These are phyloP conservation scores for Chamaea fasciata DNA, from an alignment of 2,113 vertebrate species.

Conservation along the genomic window DNA sequence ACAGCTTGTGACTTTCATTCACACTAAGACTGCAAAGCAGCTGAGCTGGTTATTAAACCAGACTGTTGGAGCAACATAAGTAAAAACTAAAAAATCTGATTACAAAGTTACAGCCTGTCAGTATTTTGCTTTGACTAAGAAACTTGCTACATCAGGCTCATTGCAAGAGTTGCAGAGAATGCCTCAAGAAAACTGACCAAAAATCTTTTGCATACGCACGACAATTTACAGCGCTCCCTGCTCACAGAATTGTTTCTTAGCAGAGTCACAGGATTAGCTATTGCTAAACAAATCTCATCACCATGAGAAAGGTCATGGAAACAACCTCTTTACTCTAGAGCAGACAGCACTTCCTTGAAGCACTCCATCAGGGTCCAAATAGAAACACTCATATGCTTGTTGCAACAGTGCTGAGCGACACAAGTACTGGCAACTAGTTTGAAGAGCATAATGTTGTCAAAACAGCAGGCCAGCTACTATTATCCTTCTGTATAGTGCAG, in stretches of 20 bases:
- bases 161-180: not conserved
- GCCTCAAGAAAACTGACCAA: not conserved
- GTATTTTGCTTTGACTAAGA: not conserved
- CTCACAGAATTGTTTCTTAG: not conserved
- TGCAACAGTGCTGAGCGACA: not conserved
- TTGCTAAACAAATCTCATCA: not conserved
- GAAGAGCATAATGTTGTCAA: not conserved
- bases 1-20: not conserved
- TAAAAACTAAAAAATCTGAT: not conserved
- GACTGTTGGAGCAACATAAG: not conserved
- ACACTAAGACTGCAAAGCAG: not conserved
- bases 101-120: not conserved
- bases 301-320: not conserved
- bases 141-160: not conserved
- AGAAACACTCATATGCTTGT: not conserved
- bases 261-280: not conserved
- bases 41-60: not conserved
- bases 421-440: not conserved
- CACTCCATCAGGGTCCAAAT: not conserved
- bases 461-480: not conserved
- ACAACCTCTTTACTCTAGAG: not conserved
- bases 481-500: not conserved
- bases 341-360: not conserved
- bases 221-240: not conserved
- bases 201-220: not conserved